Conservation (phyloP, 2,888 invertebrate genomes). For the Punctoribates punctum region DNA sequence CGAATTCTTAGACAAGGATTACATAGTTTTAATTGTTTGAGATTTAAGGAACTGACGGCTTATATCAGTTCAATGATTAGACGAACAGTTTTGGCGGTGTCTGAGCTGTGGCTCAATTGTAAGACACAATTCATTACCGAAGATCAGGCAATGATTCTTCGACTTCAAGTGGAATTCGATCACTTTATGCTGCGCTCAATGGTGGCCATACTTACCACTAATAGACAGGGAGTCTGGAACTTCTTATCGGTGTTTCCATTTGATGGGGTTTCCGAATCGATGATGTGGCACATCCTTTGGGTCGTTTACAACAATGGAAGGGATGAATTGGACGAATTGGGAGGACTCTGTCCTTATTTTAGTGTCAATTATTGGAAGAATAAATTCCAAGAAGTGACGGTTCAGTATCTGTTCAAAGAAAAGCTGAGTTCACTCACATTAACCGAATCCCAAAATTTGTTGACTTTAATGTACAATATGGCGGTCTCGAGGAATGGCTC, state of each 20-base stretch:
- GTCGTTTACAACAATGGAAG: constrained; percentile 45
- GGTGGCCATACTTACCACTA: constrained; percentile 41
- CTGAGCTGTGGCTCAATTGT: constrained; percentile 42
- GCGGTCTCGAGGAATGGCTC: constrained; percentile 40
- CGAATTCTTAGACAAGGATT: constrained; percentile 42
- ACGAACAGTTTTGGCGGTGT: constrained; percentile 42
- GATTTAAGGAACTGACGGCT: constrained; percentile 41
- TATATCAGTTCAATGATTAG: constrained; percentile 42
- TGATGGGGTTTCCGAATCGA: constrained; percentile 43
- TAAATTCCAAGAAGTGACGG: constrained; percentile 42
- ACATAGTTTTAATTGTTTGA: constrained; percentile 44
- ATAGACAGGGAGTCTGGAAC: constrained; percentile 45
- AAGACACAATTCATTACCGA: constrained; percentile 39
- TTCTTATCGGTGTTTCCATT: constrained; percentile 43
- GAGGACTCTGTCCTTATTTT: constrained; percentile 44
- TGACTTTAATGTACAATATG: constrained; percentile 44
- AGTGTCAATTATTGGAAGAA: constrained; percentile 43
- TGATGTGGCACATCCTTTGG: constrained; percentile 46
- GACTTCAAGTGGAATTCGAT: constrained; percentile 46
- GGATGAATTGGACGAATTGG: constrained; percentile 42
- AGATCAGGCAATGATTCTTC: constrained; percentile 44
- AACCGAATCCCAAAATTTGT: constrained; percentile 38
- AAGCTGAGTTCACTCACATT: constrained; percentile 41
- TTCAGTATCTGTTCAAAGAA: constrained; percentile 42
- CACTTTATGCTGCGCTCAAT: constrained; percentile 45